phyloP scores from a whole-genome alignment of 2,113 vertebrate genomes.

The Naja naja region DNA sequence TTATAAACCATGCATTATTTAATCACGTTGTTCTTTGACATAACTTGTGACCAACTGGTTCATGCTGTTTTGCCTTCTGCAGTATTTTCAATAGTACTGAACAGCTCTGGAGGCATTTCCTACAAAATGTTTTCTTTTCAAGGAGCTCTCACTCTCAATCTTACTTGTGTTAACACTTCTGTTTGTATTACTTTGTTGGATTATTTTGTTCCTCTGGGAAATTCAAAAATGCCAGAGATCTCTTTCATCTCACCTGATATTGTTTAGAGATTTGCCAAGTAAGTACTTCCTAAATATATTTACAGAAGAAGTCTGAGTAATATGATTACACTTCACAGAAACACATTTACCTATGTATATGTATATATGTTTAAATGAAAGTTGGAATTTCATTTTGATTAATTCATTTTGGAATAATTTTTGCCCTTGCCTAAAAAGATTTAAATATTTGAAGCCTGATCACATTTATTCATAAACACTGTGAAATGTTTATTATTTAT shows the following conservation, averaged over 20 bases:
- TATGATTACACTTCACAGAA: neutral
- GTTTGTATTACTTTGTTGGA: conserved; percentile 52
- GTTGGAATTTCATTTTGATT: neutral
- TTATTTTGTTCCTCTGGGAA: conserved; percentile 50
- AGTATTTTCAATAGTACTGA: conserved; percentile 50
- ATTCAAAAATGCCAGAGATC: conserved; percentile 19
- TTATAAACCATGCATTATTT: conserved; percentile 10
- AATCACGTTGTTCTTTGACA: conserved; percentile 39
- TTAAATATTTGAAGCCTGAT: neutral
- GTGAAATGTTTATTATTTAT: neutral
- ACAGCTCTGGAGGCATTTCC: conserved; percentile 51
- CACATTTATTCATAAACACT: neutral
- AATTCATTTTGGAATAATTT: neutral
- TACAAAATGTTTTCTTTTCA: conserved; percentile 32
- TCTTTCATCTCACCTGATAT: conserved; percentile 37
- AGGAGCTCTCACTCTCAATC: neutral
- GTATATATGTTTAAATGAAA: neutral
- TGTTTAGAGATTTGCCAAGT: conserved; percentile 49
- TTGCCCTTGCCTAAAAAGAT: neutral
- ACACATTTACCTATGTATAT: neutral
- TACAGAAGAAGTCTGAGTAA: conserved; percentile 44
- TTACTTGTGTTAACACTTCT: conserved; percentile 57
- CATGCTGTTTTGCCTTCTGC: conserved; percentile 45
- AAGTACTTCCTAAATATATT: conserved; percentile 60
- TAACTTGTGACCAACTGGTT: conserved; percentile 53